Evolutionary conservation across 2,888 invertebrate genomes (phyloP).

Genomic region (Eustalomyia histrio): DNA sequence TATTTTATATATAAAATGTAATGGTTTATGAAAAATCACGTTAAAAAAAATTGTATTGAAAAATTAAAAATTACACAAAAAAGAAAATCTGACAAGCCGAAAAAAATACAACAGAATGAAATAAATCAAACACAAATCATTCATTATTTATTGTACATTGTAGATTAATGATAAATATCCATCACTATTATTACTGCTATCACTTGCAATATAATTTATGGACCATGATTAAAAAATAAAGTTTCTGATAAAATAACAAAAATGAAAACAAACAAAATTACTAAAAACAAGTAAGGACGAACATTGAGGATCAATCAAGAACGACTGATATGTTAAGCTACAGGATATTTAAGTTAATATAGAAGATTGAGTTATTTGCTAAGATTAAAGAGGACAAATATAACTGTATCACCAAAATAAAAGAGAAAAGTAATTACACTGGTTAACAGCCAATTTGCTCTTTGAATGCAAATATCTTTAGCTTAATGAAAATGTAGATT

Average conservation of each 20-base stretch:
- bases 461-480: too few species aligned
- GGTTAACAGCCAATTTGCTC: too few species aligned
- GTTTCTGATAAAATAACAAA: constrained; percentile 16
- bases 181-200: constrained; percentile 59
- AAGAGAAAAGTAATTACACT: too few species aligned
- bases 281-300: background rate
- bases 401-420: too few species aligned
- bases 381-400: too few species aligned
- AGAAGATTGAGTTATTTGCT: too few species aligned
- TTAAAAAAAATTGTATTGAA: constrained; percentile 17
- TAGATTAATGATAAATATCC: constrained; percentile 56
- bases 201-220: constrained; percentile 54
- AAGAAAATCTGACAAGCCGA: background rate
- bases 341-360: too few species aligned
- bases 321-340: too few species aligned
- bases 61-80: background rate
- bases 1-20: too few species aligned
- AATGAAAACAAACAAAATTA: constrained; percentile 3
- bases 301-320: too few species aligned
- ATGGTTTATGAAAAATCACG: constrained; percentile 46
- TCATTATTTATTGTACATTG: constrained; percentile 43
- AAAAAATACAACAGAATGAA: background rate
- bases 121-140: constrained; percentile 36
- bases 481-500: too few species aligned
- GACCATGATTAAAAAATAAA: constrained; percentile 49